Evolutionary conservation across 2,888 invertebrate genomes (phyloP).

Genomic region (Diarsia brunnea): DNA sequence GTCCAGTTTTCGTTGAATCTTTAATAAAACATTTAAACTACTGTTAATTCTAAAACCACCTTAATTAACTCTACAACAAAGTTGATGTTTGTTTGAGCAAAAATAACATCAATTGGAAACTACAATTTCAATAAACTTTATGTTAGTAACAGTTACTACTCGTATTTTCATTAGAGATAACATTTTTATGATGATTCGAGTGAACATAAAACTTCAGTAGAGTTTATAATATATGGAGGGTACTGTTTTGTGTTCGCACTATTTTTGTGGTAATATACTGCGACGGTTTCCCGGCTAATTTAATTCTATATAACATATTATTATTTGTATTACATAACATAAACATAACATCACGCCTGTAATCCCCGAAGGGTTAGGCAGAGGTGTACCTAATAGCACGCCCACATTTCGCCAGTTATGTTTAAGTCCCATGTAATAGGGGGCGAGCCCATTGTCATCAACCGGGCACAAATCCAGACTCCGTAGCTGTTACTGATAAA

Average conservation of each 20-base stretch:
- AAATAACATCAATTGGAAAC: not conserved
- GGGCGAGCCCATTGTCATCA: too few species aligned
- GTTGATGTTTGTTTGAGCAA: not conserved
- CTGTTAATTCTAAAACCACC: not conserved
- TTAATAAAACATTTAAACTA: not conserved
- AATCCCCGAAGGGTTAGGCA: too few species aligned
- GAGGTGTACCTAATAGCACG: too few species aligned
- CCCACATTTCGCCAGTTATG: too few species aligned
- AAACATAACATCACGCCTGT: too few species aligned
- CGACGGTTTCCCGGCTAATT: not conserved
- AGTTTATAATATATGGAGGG: conserved; percentile 3
- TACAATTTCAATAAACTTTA: not conserved
- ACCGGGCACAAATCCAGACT: too few species aligned
- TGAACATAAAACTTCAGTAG: conserved; percentile 25
- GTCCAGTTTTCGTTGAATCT: not conserved
- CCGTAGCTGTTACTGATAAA: too few species aligned
- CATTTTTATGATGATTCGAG: conserved; percentile 58
- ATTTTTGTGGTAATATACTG: not conserved
- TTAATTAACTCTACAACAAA: not conserved
- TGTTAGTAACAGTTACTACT: conserved; percentile 2
- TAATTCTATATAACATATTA: not conserved
- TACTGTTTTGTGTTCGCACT: conserved; percentile 13
- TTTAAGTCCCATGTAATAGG: too few species aligned
- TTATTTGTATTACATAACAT: too few species aligned
- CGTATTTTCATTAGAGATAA: conserved; percentile 51